Evolutionary conservation across 1,140 invertebrate species (phyloP).

Genomic region (Magallana gigas): DNA sequence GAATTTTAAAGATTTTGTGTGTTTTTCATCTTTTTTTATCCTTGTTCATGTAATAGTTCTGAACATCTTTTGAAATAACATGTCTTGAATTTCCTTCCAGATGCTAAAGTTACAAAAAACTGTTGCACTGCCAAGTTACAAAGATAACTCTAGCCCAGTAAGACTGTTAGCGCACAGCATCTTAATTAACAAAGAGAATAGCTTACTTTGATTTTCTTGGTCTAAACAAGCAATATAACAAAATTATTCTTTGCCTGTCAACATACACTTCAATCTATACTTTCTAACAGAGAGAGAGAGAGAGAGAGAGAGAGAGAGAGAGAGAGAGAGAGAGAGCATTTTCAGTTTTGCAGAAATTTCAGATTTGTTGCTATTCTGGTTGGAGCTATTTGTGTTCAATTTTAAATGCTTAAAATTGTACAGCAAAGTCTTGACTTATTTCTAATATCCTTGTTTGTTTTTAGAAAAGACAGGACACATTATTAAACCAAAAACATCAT

Average conservation of each 20-base stretch:
- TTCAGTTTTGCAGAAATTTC: too few species aligned
- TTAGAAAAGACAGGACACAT: too few species aligned
- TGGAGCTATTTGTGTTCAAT: too few species aligned
- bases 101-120: constrained; percentile 31
- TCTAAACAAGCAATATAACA: background rate
- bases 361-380: too few species aligned
- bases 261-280: too few species aligned
- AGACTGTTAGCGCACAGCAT: constrained; percentile 15
- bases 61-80: background rate
- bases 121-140: constrained; percentile 37
- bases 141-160: constrained; percentile 30
- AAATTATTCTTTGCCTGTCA: too few species aligned
- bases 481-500: too few species aligned
- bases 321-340: background rate
- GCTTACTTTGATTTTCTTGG: background rate
- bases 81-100: constrained; percentile 26
- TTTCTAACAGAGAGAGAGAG: background rate
- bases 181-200: background rate
- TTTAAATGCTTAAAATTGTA: too few species aligned
- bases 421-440: too few species aligned
- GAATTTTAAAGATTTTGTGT: too few species aligned
- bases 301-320: background rate
- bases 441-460: too few species aligned
- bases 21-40: too few species aligned
- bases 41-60: background rate